Base-by-base conservation (phyloP, 2,888 invertebrate species). In the Automeris io region DNA sequence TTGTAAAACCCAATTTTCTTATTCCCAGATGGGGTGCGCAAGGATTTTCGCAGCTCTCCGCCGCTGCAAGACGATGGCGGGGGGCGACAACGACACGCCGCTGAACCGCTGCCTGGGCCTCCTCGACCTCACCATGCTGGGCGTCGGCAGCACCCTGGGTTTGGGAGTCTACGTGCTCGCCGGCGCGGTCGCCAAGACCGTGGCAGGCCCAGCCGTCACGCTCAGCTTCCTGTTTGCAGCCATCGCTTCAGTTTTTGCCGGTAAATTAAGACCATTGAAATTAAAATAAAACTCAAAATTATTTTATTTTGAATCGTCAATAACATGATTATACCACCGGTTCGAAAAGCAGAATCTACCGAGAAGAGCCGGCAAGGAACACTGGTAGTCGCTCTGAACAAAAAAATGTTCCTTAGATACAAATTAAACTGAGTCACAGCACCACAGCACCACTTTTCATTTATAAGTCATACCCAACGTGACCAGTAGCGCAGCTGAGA, bases 161-260 rank as follows among this genome's bases (percentile, higher is more conserved):
- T 89, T 98, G 19, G 98, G 98, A 0, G 97, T 98, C n/a, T 98
- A 98, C 71, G 97, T 98, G 33, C 85, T 98, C 43, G 97, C 96
- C 3, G 97, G 97, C 0, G 90, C 93, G 5, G 96, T 97, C 2
- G 96, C 97, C 6, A 93, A 91, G 64, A 90, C 91, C 25, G 91
- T 92, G 2, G 95, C 97, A 0, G 98, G 98, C 0, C 98, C 98
- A 0, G 95, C 96, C 0, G 96, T 97, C 1, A 93, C 95, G 3
- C 62, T 98, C 12, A 96, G 97, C 23, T 98, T 98, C 68, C 80
- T 97, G 11, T 91, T 97, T 1, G 98, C 98, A 1, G 98, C 97
- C 2, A 73, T 98, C 22, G 97, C 97, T 0, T 97, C 97, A 0
- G 93, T 96, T 1, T 93, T 98, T 70, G 96, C 98, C 55, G 95